Evolutionary conservation across 2,113 vertebrate genomes (phyloP).

Genomic region (Paradisaea rubra): DNA sequence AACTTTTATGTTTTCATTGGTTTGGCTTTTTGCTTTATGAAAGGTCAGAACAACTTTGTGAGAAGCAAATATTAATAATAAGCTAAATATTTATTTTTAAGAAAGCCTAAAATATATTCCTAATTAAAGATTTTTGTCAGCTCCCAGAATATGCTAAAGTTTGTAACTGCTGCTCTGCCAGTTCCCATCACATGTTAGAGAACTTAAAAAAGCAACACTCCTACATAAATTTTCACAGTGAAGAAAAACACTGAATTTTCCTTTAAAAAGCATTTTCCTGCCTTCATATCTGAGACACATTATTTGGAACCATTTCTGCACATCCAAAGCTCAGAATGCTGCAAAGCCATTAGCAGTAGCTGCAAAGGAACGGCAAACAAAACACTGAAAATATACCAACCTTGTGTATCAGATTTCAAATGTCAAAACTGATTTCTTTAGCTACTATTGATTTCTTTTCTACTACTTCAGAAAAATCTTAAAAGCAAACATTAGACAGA

Average conservation of each 20-base stretch:
- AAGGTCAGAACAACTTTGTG: neutral
- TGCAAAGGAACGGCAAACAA: neutral
- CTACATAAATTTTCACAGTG: conserved; percentile 17
- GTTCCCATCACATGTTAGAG: neutral
- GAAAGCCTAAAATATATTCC: neutral
- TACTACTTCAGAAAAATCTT: neutral
- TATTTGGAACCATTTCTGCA: neutral
- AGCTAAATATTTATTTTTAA: neutral
- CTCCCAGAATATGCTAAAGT: neutral
- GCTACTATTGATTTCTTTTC: neutral
- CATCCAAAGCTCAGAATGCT: neutral
- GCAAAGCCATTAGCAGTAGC: neutral
- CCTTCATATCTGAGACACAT: neutral
- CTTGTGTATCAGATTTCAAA: neutral
- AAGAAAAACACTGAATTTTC: neutral
- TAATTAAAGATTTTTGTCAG: neutral
- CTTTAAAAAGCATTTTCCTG: neutral
- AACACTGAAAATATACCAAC: neutral
- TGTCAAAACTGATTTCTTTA: neutral
- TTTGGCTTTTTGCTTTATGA: neutral
- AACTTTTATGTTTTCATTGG: neutral
- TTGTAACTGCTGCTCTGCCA: neutral
- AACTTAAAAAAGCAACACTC: conserved; percentile 39
- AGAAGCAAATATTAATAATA: neutral
- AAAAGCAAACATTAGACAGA: neutral